Evolutionary conservation across 2,113 vertebrate species (phyloP).

Genomic region (Myrmecophaga tridactyla): DNA sequence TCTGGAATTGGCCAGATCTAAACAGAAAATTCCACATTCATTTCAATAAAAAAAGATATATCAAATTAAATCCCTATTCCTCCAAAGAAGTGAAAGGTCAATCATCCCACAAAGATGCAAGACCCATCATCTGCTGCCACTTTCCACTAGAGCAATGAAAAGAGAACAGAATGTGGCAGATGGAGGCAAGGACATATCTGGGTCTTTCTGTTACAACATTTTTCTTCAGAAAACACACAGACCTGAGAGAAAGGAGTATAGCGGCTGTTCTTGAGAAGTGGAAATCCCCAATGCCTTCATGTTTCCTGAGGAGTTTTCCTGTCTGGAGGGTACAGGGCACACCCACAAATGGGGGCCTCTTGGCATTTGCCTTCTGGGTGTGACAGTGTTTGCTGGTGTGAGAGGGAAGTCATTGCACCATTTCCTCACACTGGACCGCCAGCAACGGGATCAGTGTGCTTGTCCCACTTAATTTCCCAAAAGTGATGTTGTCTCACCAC

Average conservation of each 20-base stretch:
- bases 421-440: not conserved
- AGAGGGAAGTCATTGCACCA: not conserved
- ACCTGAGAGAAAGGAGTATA: rapidly evolving
- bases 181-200: not conserved
- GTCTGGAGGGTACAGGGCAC: not conserved
- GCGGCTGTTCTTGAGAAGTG: too few species aligned
- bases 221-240: not conserved
- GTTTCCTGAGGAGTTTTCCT: not conserved
- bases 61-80: not conserved
- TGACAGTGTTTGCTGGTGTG: not conserved
- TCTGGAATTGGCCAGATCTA: not conserved
- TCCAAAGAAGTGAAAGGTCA: rapidly evolving
- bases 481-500: not conserved
- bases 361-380: too few species aligned
- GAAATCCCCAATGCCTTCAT: too few species aligned
- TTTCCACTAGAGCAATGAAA: not conserved
- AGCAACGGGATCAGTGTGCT: too few species aligned
- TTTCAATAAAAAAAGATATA: not conserved
- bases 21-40: too few species aligned
- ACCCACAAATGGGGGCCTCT: not conserved
- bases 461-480: not conserved
- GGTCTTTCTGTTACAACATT: too few species aligned
- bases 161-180: rapidly evolving
- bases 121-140: rapidly evolving
- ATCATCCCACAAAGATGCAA: too few species aligned